Evolutionary conservation across 2,888 invertebrate genomes (phyloP).

Genomic region (Stenodema calcarata): DNA sequence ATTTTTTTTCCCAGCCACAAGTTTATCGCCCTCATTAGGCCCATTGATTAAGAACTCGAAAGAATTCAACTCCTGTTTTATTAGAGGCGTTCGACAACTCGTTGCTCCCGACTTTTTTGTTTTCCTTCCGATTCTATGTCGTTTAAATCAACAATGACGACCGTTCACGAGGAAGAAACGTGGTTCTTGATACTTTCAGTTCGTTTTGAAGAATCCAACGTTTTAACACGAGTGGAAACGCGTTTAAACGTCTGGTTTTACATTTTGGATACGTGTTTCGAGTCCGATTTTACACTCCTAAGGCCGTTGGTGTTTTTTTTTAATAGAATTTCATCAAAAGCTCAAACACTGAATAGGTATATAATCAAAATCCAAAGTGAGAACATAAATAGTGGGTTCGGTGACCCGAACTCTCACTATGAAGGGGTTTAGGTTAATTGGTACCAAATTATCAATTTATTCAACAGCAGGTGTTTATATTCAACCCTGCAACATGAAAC

Average conservation of each 20-base stretch:
- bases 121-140: neutral
- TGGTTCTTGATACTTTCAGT: neutral
- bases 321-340: no score
- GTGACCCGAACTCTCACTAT: no score
- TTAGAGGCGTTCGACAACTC: conserved; percentile 23
- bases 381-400: no score
- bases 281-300: neutral
- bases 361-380: no score
- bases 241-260: neutral
- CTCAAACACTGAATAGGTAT: no score
- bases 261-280: neutral
- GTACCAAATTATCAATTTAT: no score
- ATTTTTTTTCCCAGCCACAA: neutral
- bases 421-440: no score
- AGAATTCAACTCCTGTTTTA: conserved; percentile 38
- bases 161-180: neutral
- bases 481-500: no score
- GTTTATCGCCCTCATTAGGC: conserved; percentile 39
- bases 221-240: neutral
- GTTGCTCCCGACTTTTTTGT: neutral
- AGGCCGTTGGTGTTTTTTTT: neutral
- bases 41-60: conserved; percentile 23
- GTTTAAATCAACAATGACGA: neutral
- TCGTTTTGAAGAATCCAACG: neutral
- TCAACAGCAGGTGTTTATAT: no score